Base-by-base conservation (phyloP, 1,140 invertebrate genomes). In the Diploscapter pachys region DNA sequence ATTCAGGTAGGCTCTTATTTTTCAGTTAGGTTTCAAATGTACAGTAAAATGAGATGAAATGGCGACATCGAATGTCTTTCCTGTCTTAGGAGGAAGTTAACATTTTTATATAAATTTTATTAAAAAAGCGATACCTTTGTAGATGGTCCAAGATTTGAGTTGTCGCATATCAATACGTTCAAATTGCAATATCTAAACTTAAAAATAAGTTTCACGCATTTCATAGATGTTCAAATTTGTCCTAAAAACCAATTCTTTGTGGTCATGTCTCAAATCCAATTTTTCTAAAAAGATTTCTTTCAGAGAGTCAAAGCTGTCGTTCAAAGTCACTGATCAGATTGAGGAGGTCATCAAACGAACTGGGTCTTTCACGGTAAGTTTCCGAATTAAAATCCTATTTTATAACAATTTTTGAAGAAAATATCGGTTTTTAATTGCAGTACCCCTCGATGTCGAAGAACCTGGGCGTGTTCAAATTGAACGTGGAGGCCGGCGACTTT, bases 291-390 rank as follows among this genome's bases (percentile, higher is more conserved):
- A 61, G 52, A 54, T 55, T 55, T 73, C 73, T 86, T 31, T 77
- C 71, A 84, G 84, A 52, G 83, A 86, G 52, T 63, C 72, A 8
- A 79, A 81, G 3, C 73, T 85, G 9, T 85, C 81, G 11, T 86
- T 99, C 86, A 98, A 98, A 89, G 96, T 98, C 0, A 93, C 96
- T 0, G 97, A 99, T 87, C 96, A 93, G 73, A 93, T 95, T 3
- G 92, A 92, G 61, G 75, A 76, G 51, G 56, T 71, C 5, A 59
- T 9, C 95, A 98, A 87, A 95, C 98, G 88, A 96, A 98, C 88
- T 90, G 96, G 2, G 97, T 97, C 88, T 90, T 95, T 78, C 93
- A 95, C 92, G 93, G 93, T 86, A 92, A 94, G 81, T 98, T 97
- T 86, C 91, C 95, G 4, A 48, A 65, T 31, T 31, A 31, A 31